Base-by-base conservation (phyloP, 2,797 vertebrate genomes). In the Enteromius anoplus region DNA sequence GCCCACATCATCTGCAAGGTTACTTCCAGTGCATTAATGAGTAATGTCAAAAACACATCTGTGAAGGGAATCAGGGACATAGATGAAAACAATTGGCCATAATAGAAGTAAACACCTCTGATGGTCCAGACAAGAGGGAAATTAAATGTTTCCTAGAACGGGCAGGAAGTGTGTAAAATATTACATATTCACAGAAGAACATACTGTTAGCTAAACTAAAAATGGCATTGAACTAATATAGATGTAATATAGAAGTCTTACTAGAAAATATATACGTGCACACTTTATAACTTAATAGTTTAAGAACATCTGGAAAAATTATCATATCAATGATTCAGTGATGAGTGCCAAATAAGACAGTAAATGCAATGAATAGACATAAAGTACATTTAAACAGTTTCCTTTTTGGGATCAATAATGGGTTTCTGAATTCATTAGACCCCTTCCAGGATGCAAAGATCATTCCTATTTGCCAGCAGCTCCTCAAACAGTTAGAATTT, bases 1-100 rank as follows among this genome's bases (percentile, higher is more conserved):
- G 55, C 66, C 34, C 69, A 71, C 55, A 75, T 79, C 79, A 75
- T 87, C 69, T 49, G 47, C 70, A 76, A 64, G 62, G 80, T 58
- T 64, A 75, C 75, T 79, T 78, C 23, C 60, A 73, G 60, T 60
- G 58, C 42, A 81, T 75, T 69, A 75, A 76, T 85, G 47, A 72
- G 40, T 77, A 58, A 78, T 65, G 42, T 65, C 79, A 85, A 51
- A 70, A 45, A 15, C 47, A 78, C 21, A 37, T 32, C 5, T 15
- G 12, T 15, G 4, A 37, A 72, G 64, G 55, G 26, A 55, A 47
- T 75, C 70, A 11, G 19, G 34, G 47, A 71, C 26, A 21, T 37
- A n/a, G 2, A 72, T 55, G 19, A 47, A 19, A 66, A 55, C 32
- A 60, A 70, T 32, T 32, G 37, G 51, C 69, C 51, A 45, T 70